phyloP scores from a whole-genome alignment of 2,113 vertebrate genomes.

The Felis catus region DNA sequence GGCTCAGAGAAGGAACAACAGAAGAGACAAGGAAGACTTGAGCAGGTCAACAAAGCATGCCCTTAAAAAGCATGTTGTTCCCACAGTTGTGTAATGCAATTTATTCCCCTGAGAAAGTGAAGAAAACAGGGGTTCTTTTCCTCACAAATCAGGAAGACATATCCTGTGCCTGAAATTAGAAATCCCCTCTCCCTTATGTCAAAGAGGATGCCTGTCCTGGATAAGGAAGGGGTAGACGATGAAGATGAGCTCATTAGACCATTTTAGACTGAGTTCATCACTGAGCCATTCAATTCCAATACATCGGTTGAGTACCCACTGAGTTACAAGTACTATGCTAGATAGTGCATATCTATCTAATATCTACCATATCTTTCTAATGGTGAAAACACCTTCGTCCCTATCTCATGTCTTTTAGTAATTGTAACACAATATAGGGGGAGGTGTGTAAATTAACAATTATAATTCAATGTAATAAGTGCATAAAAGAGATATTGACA shows the following conservation, averaged over 20 bases:
- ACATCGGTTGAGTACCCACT: neutral
- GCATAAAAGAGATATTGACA: neutral
- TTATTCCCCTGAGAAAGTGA: neutral
- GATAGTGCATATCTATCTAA: neutral
- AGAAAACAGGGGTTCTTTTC: neutral
- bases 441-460: neutral
- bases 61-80: neutral
- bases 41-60: neutral
- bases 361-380: neutral
- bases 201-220: neutral
- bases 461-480: neutral
- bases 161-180: constrained; percentile 7
- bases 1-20: neutral
- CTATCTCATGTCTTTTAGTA: neutral
- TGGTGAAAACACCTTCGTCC: neutral
- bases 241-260: neutral
- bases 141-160: neutral
- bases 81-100: neutral
- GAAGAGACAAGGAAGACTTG: neutral
- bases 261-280: neutral
- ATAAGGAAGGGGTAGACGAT: neutral
- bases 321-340: neutral
- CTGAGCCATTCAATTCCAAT: neutral
- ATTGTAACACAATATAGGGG: neutral
- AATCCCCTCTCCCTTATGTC: neutral